Conservation (phyloP, 2,888 invertebrate genomes). For the Pachymerium ferrugineum region DNA sequence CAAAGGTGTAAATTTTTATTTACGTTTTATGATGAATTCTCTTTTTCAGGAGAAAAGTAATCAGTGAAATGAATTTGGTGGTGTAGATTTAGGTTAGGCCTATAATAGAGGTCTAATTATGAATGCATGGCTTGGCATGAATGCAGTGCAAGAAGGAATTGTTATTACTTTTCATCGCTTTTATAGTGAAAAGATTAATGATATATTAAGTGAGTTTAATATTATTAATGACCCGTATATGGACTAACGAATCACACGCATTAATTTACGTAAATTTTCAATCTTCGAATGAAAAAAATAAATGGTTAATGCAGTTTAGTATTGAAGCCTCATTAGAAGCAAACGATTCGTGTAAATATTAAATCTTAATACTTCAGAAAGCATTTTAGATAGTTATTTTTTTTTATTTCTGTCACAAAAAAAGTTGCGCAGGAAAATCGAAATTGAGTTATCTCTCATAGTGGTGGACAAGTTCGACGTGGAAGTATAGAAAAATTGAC, state of each 20-base stretch:
- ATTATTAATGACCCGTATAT: neutral
- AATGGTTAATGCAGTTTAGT: too few species aligned
- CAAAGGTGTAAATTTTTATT: too few species aligned
- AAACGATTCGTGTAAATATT: too few species aligned
- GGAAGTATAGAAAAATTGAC: conserved; percentile 7
- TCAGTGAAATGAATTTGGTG: neutral
- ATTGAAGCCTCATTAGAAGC: too few species aligned
- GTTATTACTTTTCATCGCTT: neutral
- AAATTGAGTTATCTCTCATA: neutral
- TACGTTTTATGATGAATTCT: too few species aligned
- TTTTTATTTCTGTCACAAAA: neutral
- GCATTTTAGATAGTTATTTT: neutral
- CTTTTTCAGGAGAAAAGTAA: neutral
- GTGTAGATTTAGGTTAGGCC: neutral
- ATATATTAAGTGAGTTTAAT: conserved; percentile 1
- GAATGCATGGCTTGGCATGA: neutral
- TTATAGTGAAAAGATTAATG: conserved; percentile 1
- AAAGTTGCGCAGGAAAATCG: neutral
- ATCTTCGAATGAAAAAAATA: too few species aligned
- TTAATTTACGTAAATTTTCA: too few species aligned
- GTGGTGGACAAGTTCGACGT: neutral
- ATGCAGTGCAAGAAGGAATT: neutral
- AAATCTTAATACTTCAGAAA: too few species aligned
- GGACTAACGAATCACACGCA: neutral
- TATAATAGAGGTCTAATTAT: neutral